These are phyloP conservation scores for Thunnus albacares DNA, from an alignment of 2,797 vertebrate genomes.

Conservation along the genomic window DNA sequence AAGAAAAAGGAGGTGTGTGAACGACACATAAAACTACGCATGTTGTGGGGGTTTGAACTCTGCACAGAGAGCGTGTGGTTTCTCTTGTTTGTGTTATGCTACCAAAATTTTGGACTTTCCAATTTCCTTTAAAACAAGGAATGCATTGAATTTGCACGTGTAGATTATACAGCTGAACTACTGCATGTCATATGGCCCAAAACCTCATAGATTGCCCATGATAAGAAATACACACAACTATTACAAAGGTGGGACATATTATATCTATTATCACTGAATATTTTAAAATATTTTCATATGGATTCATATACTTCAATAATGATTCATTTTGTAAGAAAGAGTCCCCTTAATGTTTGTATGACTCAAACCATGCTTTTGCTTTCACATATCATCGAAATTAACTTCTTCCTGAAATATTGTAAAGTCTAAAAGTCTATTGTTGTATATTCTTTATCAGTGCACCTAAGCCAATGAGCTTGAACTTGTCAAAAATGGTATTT, in stretches of 20 bases:
- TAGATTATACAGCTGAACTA: neutral
- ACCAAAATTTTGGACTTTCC: neutral
- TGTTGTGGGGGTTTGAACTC: slow-evolving; percentile 28
- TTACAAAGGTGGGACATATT: neutral
- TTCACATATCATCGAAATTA: neutral
- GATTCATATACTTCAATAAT: neutral
- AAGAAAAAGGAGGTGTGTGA: slow-evolving; percentile 47
- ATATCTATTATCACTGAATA: neutral
- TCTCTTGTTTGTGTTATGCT: neutral
- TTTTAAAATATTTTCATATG: neutral
- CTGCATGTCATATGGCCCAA: neutral
- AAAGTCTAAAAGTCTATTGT: neutral
- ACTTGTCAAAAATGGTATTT: neutral
- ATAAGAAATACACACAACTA: neutral
- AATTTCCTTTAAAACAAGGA: neutral
- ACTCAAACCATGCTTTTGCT: neutral
- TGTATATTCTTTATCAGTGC: neutral
- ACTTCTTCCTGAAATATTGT: neutral
- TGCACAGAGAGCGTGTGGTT: neutral
- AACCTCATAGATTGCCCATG: neutral
- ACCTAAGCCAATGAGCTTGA: neutral
- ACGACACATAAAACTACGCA: slow-evolving; percentile 19
- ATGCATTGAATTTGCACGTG: neutral
- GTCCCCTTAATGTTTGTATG: too few relatives aligned
- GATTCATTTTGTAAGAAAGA: neutral